Percentiles rank a stretch among this genome's conserved stretches.
phyloP scores from a whole-genome alignment of 2,113 vertebrate species.

The Eudyptes chrysolophus region DNA sequence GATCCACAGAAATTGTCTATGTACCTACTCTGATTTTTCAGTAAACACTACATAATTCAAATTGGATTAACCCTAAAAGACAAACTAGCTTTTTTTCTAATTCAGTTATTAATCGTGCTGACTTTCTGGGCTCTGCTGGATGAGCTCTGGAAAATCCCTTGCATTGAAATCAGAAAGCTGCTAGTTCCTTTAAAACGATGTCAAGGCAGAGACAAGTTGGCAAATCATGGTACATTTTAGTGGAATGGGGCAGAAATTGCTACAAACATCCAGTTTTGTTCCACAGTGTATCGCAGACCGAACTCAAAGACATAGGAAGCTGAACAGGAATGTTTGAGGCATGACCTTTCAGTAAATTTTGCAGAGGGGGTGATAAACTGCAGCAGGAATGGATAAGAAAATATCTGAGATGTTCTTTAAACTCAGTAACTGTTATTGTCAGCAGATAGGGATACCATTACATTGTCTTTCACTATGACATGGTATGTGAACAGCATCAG shows the following conservation, averaged over 20 bases:
- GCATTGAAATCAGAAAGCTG: background rate
- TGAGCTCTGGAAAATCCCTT: background rate
- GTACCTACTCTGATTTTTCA: background rate
- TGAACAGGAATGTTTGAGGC: background rate
- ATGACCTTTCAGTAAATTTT: background rate
- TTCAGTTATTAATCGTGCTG: rapidly evolving
- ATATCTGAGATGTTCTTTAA: background rate
- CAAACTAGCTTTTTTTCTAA: background rate
- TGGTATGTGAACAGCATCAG: rapidly evolving
- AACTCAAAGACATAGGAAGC: background rate
- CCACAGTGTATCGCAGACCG: rapidly evolving
- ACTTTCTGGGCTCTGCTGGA: background rate
- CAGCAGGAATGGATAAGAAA: background rate
- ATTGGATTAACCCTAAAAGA: background rate
- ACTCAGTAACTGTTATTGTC: background rate
- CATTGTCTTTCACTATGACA: background rate
- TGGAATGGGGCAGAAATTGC: background rate
- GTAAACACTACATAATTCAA: background rate
- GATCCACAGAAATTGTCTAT: background rate
- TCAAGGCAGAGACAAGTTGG: background rate
- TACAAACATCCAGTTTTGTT: background rate
- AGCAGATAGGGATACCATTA: background rate
- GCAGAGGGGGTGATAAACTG: background rate
- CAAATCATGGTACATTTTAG: background rate
- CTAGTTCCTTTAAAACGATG: background rate